Percentiles rank a stretch among this genome's conserved stretches.
These are phyloP conservation scores for Drosophila chauvacae DNA, from an alignment of 1,140 invertebrate species.

Conservation along the genomic window DNA sequence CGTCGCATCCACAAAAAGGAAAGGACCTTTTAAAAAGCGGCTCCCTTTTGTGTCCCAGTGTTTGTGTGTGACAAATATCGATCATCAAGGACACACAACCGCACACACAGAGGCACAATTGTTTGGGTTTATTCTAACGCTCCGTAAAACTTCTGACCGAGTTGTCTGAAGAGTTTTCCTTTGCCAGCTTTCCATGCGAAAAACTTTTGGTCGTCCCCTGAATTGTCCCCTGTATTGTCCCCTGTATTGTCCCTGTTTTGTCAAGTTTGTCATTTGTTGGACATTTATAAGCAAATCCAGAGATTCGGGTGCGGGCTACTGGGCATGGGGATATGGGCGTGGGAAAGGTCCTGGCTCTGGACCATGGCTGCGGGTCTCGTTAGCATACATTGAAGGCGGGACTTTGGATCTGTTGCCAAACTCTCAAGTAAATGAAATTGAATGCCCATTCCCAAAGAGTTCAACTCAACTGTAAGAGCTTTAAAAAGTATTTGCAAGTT, in stretches of 20 bases:
- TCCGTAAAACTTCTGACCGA: constrained; percentile 52
- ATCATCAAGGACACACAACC: constrained; percentile 51
- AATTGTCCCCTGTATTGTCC: not conserved
- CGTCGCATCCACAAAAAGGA: constrained; percentile 69
- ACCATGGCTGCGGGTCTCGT: constrained; percentile 47
- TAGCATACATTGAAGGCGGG: constrained; percentile 54
- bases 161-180: constrained; percentile 47
- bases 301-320: constrained; percentile 17
- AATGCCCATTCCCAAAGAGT: constrained; percentile 52
- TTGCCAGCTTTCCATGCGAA: constrained; percentile 36
- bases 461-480: constrained; percentile 64
- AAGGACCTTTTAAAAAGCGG: constrained; percentile 71
- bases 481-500: constrained; percentile 72
- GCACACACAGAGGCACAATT: constrained; percentile 34
- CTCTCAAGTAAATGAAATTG: constrained; percentile 71
- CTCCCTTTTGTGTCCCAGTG: constrained; percentile 54
- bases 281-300: constrained; percentile 78
- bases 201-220: constrained; percentile 54
- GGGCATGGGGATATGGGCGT: constrained; percentile 5
- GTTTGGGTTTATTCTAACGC: constrained; percentile 51
- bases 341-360: constrained; percentile 11
- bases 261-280: constrained; percentile 76
- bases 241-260: constrained; percentile 22
- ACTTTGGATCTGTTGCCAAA: constrained; percentile 39
- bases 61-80: constrained; percentile 63